Evolutionary conservation across 2,888 invertebrate genomes (phyloP), one percentile per base, ranked within the genome.

Genomic region (Hydrotaea cyrtoneurina): DNA sequence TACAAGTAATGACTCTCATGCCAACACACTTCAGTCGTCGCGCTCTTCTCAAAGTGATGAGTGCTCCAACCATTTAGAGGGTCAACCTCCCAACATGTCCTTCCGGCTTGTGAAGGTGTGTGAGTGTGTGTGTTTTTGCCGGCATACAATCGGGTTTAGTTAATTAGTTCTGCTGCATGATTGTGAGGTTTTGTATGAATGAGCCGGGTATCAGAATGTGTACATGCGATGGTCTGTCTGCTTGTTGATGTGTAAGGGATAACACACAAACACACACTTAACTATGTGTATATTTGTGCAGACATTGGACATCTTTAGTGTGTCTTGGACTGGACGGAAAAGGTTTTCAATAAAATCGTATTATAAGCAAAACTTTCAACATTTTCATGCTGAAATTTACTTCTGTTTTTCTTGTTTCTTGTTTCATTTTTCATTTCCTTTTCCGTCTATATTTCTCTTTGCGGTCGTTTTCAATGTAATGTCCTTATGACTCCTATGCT

Each of bases 81-180:
- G 43, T 69, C 69, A 69, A 23, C 69, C 69, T 69, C 69, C 46
- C n/a, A 21, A 69, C 46, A 69, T 21, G 43, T 69, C 69, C 69
- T 69, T 69, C 5, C 21, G 23, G 1, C 17, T 59, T 26, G 26
- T 23, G 59, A n/a, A n/a, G n/a, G n/a, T n/a, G n/a, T 19, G 43
- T 43, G 7, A 26, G 13, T 64, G 39, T 36, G 4, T 36, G 39
- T 4, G 17, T n/a, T n/a, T n/a, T n/a, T 15, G 17, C 0, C 8
- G 19, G 21, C 21, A 10, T 26, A 26, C 15, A 26, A 59, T 8
- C 26, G 31, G 64, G 43, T 73, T 57, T 57, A 59, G 73, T 73
- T 73, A 73, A 73, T 73, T 73, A 43, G 73, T 43, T 57, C 57
- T 39, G 55, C 23, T 57, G 23, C 21, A 17, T 53, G 71, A n/a